Percentiles rank a stretch among this genome's conserved stretches.
Conservation (phyloP, 2,113 vertebrate genomes). For the Sapajus apella region DNA sequence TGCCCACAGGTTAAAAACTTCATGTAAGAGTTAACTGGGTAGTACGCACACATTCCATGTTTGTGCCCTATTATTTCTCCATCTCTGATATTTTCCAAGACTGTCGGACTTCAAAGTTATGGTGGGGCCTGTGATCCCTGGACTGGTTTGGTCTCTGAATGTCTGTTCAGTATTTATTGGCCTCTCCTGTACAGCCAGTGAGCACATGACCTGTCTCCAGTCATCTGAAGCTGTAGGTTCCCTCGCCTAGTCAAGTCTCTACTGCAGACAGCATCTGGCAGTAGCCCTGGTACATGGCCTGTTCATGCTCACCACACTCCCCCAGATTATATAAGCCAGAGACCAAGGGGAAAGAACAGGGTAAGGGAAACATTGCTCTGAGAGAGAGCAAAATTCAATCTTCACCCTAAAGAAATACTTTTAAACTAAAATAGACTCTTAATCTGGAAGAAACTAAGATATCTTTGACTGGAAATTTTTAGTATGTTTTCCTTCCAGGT, state of each 20-base stretch:
- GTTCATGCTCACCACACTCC: fast-evolving
- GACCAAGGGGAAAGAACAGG: background rate
- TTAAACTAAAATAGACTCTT: background rate
- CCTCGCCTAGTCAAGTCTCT: background rate
- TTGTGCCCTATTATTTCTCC: background rate
- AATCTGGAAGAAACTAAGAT: background rate
- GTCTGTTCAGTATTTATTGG: background rate
- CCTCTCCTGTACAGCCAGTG: background rate
- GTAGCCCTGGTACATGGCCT: no score
- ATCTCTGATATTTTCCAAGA: background rate
- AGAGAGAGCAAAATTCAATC: background rate
- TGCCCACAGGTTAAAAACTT: background rate
- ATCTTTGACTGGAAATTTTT: background rate
- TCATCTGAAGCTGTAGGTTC: background rate
- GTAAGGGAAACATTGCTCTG: background rate
- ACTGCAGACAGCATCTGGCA: background rate
- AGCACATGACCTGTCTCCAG: background rate
- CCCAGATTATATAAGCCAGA: background rate
- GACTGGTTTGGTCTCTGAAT: background rate
- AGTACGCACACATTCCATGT: background rate
- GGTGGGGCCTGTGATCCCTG: background rate
- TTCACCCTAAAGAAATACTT: background rate
- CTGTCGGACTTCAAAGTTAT: background rate
- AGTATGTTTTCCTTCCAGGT: background rate
- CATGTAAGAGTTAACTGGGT: no score